phyloP scores from a whole-genome alignment of 2,888 invertebrate species.

The Tiliacea citrago region DNA sequence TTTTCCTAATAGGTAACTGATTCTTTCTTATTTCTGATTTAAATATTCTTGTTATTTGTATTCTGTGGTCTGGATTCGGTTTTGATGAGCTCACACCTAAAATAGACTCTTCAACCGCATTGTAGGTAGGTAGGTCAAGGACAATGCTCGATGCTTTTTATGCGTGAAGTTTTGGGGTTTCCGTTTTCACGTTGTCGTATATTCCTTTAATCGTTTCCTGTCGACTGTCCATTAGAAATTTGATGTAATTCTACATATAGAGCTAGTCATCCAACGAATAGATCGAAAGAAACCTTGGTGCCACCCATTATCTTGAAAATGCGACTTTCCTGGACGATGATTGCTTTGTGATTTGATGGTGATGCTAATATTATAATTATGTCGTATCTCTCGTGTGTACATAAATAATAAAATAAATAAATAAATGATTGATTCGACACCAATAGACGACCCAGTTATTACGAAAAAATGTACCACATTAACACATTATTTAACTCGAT shows the following conservation, averaged over 20 bases:
- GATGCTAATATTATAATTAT: no score
- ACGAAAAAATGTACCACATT: neutral
- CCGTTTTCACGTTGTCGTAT: neutral
- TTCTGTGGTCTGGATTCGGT: neutral
- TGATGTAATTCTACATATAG: neutral
- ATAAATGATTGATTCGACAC: neutral
- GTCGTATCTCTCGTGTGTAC: no score
- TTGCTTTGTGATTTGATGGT: no score
- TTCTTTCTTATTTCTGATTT: conserved; percentile 1
- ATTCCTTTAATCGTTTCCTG: neutral
- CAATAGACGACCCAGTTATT: neutral
- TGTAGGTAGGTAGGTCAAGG: neutral
- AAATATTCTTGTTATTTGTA: neutral
- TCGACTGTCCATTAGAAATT: neutral
- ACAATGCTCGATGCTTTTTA: neutral
- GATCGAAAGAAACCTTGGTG: neutral
- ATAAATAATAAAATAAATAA: no score
- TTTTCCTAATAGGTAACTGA: conserved; percentile 26
- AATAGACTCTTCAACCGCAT: neutral
- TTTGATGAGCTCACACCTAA: neutral
- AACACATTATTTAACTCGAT: neutral
- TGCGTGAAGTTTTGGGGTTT: neutral
- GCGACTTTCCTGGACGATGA: neutral
- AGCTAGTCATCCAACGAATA: no score
- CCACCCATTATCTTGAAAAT: neutral